Percentiles rank a stretch among this genome's conserved stretches.
phyloP scores from a whole-genome alignment of 2,888 invertebrate species.

The Chromoteleia sp. region DNA sequence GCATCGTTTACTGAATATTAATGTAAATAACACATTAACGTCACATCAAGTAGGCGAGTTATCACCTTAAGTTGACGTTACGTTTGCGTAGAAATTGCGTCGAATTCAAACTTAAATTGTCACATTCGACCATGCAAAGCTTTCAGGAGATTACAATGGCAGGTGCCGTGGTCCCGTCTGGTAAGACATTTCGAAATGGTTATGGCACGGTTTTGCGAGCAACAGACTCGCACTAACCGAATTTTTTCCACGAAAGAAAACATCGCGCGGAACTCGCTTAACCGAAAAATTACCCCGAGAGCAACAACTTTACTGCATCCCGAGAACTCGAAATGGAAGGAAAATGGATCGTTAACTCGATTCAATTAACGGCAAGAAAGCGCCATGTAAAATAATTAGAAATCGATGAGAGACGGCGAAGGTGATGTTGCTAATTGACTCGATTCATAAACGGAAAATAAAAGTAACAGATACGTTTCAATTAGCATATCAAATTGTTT shows the following conservation, averaged over 20 bases:
- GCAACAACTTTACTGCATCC: neutral
- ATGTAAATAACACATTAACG: conserved; percentile 9
- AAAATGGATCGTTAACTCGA: conserved; percentile 21
- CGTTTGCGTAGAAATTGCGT: conserved; percentile 15
- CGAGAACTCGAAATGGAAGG: neutral
- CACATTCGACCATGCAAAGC: conserved; percentile 32
- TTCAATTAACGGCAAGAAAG: conserved; percentile 17
- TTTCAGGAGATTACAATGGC: conserved; percentile 44
- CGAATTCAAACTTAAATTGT: conserved; percentile 54
- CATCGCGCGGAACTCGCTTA: neutral
- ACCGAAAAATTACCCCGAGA: conserved; percentile 8
- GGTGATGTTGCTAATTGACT: conserved; percentile 3
- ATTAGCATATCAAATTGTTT: conserved; percentile 22
- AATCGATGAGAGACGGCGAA: conserved; percentile 6
- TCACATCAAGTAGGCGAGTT: conserved; percentile 10
- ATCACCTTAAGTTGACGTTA: conserved; percentile 15
- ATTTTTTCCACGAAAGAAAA: neutral
- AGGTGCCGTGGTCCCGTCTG: conserved; percentile 27
- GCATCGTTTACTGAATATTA: neutral
- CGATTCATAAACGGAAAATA: conserved; percentile 13
- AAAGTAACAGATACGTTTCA: conserved; percentile 10
- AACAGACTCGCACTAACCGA: neutral
- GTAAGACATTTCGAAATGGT: conserved; percentile 29
- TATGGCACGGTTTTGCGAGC: conserved; percentile 24
- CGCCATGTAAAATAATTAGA: conserved; percentile 12